Conservation (phyloP, 2,113 vertebrate species). For the Phyllostomus discolor region DNA sequence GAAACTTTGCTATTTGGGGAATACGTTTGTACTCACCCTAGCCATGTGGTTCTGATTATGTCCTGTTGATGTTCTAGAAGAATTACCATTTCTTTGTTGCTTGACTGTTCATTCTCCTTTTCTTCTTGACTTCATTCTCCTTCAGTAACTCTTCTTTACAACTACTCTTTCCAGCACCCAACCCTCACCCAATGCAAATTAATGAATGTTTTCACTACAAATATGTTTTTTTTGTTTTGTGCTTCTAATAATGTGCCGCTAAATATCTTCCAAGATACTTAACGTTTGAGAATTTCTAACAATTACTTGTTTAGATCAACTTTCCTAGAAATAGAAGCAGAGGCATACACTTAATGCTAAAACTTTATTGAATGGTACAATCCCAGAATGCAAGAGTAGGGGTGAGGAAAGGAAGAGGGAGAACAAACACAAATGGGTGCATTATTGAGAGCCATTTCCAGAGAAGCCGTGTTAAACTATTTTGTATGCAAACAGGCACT, state of each 20-base stretch:
- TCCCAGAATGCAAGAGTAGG: background rate
- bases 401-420: background rate
- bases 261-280: background rate
- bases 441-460: background rate
- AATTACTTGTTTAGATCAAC: background rate
- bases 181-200: background rate
- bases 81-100: background rate
- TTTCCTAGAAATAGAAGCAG: background rate
- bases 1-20: constrained; percentile 28
- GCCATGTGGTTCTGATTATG: constrained; percentile 67
- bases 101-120: background rate
- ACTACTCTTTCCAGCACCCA: background rate
- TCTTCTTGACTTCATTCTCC: background rate
- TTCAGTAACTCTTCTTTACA: background rate
- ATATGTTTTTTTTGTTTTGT: background rate
- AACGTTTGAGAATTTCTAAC: background rate
- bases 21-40: background rate
- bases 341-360: background rate
- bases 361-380: background rate
- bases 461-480: background rate
- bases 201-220: background rate
- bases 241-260: background rate
- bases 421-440: background rate
- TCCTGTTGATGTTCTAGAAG: constrained; percentile 14
- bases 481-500: background rate